These are phyloP conservation scores for Chrysopilus asiliformis DNA, from an alignment of 2,888 invertebrate genomes.

Conservation along the genomic window DNA sequence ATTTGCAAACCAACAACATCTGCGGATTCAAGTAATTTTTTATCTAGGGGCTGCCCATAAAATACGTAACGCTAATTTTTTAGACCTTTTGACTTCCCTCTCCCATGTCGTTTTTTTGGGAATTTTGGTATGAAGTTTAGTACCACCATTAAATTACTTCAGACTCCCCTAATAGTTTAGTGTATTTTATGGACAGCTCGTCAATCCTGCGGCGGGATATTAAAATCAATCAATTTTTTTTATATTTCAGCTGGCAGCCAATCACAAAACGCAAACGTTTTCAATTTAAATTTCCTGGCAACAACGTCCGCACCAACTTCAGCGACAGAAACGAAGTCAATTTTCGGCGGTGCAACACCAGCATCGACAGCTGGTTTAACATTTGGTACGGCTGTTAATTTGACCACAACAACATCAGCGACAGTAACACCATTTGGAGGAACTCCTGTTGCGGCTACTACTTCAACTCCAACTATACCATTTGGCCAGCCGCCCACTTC, in stretches of 20 bases:
- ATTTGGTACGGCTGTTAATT: conserved; percentile 1
- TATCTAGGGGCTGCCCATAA: no score
- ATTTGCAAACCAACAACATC: conserved; percentile 28
- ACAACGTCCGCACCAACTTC: conserved; percentile 1
- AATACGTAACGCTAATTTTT: no score
- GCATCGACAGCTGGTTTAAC: not conserved
- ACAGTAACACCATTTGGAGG: conserved; percentile 1
- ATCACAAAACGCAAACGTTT: not conserved
- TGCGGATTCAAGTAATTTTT: conserved; percentile 7
- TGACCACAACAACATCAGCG: not conserved
- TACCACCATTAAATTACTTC: no score
- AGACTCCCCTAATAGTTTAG: no score
- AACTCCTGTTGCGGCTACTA: not conserved
- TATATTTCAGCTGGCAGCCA: not conserved
- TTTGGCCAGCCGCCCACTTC: conserved; percentile 13
- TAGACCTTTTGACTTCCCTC: no score
- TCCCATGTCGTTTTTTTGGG: no score
- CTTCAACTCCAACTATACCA: not conserved
- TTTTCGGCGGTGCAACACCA: conserved; percentile 4
- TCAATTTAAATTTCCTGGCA: not conserved
- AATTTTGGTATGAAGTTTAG: no score
- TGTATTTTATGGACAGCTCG: no score
- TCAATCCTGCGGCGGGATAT: no score
- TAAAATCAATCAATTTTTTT: conserved; percentile 1
- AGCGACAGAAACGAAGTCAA: conserved; percentile 3